Base-by-base conservation (phyloP, 2,888 invertebrate genomes). In the Athrips mouffetella region DNA sequence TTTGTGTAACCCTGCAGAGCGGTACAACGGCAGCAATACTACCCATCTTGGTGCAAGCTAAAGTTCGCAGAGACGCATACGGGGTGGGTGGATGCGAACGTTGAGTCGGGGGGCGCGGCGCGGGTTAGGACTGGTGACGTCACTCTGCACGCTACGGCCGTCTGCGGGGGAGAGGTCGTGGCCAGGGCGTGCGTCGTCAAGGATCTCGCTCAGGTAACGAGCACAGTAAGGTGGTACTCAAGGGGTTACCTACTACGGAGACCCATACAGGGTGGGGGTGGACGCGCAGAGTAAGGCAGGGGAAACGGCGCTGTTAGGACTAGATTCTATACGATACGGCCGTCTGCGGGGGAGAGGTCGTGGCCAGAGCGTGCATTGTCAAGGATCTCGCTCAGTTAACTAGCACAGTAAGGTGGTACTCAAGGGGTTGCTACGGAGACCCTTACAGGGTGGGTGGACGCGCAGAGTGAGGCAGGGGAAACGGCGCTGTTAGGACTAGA, bases 51-150 rank as follows among this genome's bases (percentile, higher is more conserved):
- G 90, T 88, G 90, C 54, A 86, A 89, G 46, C 60, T 92, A 3
- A 88, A 89, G 59, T 95, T 93, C 73, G 89, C 91, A 0, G 93
- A 94, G 71, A 66, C 94, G 4, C 75, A 81, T 59, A 74, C 63
- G 4, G 89, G 89, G 1, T 81, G 86, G 78, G 66, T 82, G 15
- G 52, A 65, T n/a, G n/a, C n/a, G n/a, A n/a, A n/a, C n/a, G n/a
- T n/a, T n/a, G n/a, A n/a, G n/a, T n/a, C n/a, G n/a, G n/a, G n/a
- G n/a, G n/a, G n/a, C n/a, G n/a, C n/a, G n/a, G n/a, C n/a, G n/a
- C n/a, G n/a, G n/a, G n/a, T n/a, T 94, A 65, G 67, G 37, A 30
- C n/a, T n/a, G n/a, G n/a, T n/a, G n/a, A n/a, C 31, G 62, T n/a
- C 30, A 7, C 13, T 10, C 2, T 37, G 8, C 1, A 23, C 2